A percentile compares a stretch with the other conserved stretches of the same genome.
phyloP scores from a whole-genome alignment of 2,888 invertebrate species.

The Plagodis pulveraria region DNA sequence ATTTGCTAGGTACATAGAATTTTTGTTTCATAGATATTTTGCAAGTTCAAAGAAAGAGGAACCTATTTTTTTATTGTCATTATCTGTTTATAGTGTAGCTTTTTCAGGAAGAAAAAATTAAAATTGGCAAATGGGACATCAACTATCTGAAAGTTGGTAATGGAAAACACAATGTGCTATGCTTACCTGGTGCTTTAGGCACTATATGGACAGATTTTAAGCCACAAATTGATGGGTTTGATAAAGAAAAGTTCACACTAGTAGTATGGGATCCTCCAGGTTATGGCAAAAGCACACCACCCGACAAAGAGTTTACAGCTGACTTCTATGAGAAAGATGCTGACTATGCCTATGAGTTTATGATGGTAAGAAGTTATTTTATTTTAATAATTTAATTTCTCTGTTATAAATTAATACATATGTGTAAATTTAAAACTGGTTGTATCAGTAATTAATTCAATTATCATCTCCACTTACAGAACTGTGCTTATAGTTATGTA shows the following conservation, averaged over 20 bases:
- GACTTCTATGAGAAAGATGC: constrained; percentile 92
- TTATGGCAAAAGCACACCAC: constrained; percentile 93
- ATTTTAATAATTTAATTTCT: no score
- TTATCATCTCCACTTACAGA: no score
- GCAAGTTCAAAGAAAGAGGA: no score
- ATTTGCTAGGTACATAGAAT: no score
- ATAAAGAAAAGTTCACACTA: constrained; percentile 86
- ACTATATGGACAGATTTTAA: constrained; percentile 93
- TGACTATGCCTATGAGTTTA: constrained; percentile 87
- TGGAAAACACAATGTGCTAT: constrained; percentile 86
- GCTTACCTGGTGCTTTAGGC: constrained; percentile 93
- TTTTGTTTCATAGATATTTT: no score
- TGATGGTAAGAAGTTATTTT: constrained; percentile 80
- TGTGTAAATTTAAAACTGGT: no score
- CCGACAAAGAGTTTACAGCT: constrained; percentile 87
- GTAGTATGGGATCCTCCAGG: constrained; percentile 94
- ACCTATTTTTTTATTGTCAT: neutral
- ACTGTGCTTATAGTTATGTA: no score
- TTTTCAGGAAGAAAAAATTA: constrained; percentile 83
- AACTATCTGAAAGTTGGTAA: constrained; percentile 86
- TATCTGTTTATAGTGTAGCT: neutral
- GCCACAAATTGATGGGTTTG: constrained; percentile 89
- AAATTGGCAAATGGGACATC: constrained; percentile 83
- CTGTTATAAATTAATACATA: no score
- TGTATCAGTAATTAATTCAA: no score